Conservation (phyloP, 35 echinoderm and acorn worm genomes). For the Strongylocentrotus purpuratus region DNA sequence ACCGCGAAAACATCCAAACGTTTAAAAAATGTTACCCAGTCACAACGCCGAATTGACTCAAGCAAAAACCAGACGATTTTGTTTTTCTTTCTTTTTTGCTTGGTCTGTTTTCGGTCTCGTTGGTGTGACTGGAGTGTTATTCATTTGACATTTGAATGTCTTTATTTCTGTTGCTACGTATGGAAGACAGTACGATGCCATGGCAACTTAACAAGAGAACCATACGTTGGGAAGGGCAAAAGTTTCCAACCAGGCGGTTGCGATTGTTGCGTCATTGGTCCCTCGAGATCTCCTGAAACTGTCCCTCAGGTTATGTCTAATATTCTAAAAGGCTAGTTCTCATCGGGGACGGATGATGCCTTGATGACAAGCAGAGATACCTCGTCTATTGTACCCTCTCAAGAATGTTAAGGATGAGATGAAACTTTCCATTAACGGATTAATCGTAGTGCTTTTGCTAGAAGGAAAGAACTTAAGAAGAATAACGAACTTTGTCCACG, state of each 20-base stretch:
- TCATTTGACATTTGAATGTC: too few relatives aligned
- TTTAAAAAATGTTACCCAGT: too few relatives aligned
- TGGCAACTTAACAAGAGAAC: background rate
- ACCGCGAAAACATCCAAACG: too few relatives aligned
- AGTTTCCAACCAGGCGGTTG: background rate
- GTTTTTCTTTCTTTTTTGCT: too few relatives aligned
- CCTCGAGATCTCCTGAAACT: background rate
- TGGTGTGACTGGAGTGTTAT: too few relatives aligned
- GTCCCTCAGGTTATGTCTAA: background rate
- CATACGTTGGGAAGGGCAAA: background rate
- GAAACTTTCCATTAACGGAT: background rate
- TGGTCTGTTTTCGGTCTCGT: too few relatives aligned
- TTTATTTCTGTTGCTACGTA: too few relatives aligned
- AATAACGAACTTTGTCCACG: background rate
- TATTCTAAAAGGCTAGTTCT: background rate
- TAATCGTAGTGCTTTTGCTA: conserved; percentile 10
- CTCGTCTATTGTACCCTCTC: background rate
- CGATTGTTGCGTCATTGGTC: background rate
- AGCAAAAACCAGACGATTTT: too few relatives aligned
- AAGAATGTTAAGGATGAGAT: background rate
- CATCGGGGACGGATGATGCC: background rate
- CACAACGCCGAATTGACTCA: too few relatives aligned
- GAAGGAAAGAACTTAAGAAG: background rate
- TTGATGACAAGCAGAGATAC: background rate
- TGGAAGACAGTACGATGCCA: too few relatives aligned